These are phyloP conservation scores for Psilopsiagon aymara DNA, from an alignment of 2,113 vertebrate genomes.

Conservation along the genomic window DNA sequence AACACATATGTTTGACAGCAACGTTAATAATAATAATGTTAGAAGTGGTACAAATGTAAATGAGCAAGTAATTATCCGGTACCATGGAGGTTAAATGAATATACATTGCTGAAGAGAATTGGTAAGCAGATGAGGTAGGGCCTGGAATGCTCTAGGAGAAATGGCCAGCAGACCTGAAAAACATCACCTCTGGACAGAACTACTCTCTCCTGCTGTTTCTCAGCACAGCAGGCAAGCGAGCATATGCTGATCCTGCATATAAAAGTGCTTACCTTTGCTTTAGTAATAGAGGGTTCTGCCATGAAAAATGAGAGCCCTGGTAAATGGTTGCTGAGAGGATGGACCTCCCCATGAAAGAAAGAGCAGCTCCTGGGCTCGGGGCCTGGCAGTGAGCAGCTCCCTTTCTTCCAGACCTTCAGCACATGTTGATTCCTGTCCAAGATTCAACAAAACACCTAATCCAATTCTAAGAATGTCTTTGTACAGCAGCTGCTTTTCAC, in stretches of 20 bases:
- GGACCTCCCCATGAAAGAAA: not conserved
- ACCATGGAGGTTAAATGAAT: not conserved
- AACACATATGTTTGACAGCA: rapidly evolving
- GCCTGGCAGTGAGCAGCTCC: not conserved
- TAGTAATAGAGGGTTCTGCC: rapidly evolving
- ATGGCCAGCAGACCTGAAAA: not conserved
- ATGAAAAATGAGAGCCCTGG: rapidly evolving
- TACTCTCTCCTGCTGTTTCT: not conserved
- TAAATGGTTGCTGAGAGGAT: rapidly evolving
- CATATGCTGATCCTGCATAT: not conserved
- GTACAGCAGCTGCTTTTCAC: not conserved
- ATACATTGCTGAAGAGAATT: not conserved
- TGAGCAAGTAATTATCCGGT: not conserved
- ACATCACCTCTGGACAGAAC: not conserved
- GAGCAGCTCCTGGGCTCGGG: not conserved
- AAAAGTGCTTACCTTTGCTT: not conserved
- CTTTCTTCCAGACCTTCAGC: not conserved
- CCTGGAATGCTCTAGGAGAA: not conserved
- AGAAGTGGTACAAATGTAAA: not conserved
- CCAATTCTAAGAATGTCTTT: not conserved
- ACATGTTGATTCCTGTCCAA: not conserved
- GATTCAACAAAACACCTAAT: not conserved
- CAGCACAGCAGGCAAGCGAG: not conserved
- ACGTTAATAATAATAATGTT: not conserved
- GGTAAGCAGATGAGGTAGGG: not conserved